These are phyloP conservation scores for Spodoptera picta DNA, from an alignment of 2,888 invertebrate species.

Conservation along the genomic window DNA sequence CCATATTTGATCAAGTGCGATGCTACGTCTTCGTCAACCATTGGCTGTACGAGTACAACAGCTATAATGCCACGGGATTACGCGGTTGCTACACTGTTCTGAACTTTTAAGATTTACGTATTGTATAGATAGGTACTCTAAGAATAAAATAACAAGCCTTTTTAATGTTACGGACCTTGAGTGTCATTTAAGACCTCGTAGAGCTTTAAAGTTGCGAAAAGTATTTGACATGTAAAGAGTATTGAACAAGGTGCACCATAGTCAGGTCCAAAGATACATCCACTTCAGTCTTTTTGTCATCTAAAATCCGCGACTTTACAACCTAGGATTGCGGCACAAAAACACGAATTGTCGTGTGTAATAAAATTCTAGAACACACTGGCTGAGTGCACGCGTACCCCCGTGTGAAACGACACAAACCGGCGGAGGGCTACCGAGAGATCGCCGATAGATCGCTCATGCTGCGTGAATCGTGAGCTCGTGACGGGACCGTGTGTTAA, in stretches of 20 bases:
- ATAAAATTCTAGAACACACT: conserved; percentile 65
- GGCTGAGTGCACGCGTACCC: conserved; percentile 66
- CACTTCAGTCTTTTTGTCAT: conserved; percentile 14
- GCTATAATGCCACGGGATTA: conserved; percentile 28
- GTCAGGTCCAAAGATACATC: not conserved
- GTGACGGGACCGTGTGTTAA: conserved; percentile 86
- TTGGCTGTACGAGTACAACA: conserved; percentile 21
- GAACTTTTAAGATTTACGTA: conserved; percentile 26
- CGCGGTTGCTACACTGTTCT: conserved; percentile 19
- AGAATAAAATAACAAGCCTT: too few species aligned
- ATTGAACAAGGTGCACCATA: not conserved
- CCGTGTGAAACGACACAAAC: conserved; percentile 81
- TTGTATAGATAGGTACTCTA: too few species aligned
- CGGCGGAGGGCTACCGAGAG: conserved; percentile 80
- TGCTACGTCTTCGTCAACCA: conserved; percentile 24
- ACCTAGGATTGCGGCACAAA: conserved; percentile 46
- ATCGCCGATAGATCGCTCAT: conserved; percentile 85
- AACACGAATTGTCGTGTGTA: conserved; percentile 70
- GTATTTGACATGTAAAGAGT: too few species aligned
- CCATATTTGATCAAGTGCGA: conserved; percentile 26
- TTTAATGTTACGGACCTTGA: too few species aligned
- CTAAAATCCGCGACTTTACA: conserved; percentile 49
- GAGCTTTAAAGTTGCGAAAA: too few species aligned
- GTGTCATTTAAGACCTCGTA: not conserved
- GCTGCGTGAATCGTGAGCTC: conserved; percentile 83